Evolutionary conservation across 2,113 vertebrate genomes (phyloP), one percentile per base, ranked within the genome.

Genomic region (Grantiella picta): DNA sequence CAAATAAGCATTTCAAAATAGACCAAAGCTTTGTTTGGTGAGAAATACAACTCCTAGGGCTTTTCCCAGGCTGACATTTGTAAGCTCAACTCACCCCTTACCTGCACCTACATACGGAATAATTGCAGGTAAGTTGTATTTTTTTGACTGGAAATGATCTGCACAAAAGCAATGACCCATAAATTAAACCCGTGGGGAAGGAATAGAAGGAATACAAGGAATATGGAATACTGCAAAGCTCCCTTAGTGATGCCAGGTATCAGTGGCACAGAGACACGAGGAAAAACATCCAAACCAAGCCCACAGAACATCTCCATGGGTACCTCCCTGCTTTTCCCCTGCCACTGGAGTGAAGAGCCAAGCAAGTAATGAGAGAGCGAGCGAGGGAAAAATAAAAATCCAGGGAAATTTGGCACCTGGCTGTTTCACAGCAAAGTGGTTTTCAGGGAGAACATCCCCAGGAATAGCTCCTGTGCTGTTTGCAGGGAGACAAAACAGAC

Each of bases 71-170:
- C 4, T 90, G 82, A 42, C 65, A 77, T 61, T 86, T 92, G 35
- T 61, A 63, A 88, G 35, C 35, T 92, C 36, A 61, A 22, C 63
- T 65, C 17, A 7, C 71, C 87, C 77, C 75, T 91, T 94, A 79
- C 24, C 56, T 40, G 56, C 44, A 60, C 21, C 73, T 36, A 59
- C 38, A 54, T 60, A 82, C 18, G 25, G 60, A 86, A 64, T 86
- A 77, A 86, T 15, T 22, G 17, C 64, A 81, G 50, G 13, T 66
- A 40, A 81, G 47, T 47, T 77, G 23, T 15, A 50, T 61, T 77
- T 65, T 64, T 83, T 54, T 89, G 79, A 59, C 75, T 89, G 76
- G 88, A 90, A 93, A 70, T 27, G 27, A 89, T 82, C 94, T 65
- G 49, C 27, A 76, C 70, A 82, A 63, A 53, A 91, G 65, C 57